A percentile compares a stretch with the other conserved stretches of the same genome.
Evolutionary conservation across 64 coral and sea anemone genomes (phyloP).

Genomic region (Porites australiensis): DNA sequence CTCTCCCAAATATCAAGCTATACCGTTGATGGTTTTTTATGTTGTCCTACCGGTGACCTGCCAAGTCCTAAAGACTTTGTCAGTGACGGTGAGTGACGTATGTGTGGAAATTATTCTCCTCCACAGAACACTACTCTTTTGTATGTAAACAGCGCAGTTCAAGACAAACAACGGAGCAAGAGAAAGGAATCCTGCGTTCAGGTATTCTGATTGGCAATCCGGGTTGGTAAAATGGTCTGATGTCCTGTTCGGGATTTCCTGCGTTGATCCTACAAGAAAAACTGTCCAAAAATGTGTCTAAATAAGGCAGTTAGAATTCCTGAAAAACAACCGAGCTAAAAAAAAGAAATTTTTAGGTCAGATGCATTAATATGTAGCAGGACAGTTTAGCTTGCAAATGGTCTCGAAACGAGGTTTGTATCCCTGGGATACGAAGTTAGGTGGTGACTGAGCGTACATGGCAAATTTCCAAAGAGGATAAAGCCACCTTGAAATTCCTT

Average conservation of each 20-base stretch:
- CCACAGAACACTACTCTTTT: too few relatives aligned
- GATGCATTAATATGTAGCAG: too few relatives aligned
- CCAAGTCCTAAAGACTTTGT: slow-evolving; percentile 38
- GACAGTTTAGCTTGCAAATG: not conserved
- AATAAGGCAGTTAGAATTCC: too few relatives aligned
- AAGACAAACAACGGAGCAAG: too few relatives aligned
- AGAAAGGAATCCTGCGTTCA: too few relatives aligned
- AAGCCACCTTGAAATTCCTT: not conserved
- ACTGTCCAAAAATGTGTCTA: too few relatives aligned
- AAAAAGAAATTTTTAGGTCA: not conserved
- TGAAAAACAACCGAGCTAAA: too few relatives aligned
- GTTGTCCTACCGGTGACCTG: slow-evolving; percentile 14
- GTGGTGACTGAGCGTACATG: not conserved
- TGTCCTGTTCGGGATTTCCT: too few relatives aligned
- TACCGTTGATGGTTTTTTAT: slow-evolving; percentile 42
- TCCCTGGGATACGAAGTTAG: not conserved
- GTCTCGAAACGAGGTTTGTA: not conserved
- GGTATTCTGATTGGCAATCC: too few relatives aligned
- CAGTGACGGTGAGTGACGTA: slow-evolving; percentile 23
- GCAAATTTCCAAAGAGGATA: not conserved
- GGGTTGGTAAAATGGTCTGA: too few relatives aligned
- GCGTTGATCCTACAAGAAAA: too few relatives aligned
- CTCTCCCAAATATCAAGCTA: not conserved
- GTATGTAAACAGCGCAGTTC: too few relatives aligned
- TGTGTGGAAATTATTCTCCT: not conserved